Base-by-base conservation (phyloP, 2,113 vertebrate species). In the Mesocricetus auratus region DNA sequence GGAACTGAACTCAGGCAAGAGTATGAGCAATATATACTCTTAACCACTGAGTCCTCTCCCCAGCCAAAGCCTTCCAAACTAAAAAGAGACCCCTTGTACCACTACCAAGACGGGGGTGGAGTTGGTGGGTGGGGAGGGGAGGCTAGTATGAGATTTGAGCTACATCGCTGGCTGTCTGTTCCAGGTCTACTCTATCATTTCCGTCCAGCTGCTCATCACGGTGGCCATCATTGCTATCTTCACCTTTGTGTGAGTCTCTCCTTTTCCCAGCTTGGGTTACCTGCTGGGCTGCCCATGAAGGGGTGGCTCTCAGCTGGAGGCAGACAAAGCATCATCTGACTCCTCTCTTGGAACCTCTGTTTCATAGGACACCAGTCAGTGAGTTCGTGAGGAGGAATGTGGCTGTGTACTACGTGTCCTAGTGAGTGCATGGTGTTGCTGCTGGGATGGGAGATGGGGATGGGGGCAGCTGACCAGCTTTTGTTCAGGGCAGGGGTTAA, bases 131-230 rank as follows among this genome's bases (percentile, higher is more conserved):
- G 58, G 88, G 42, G 56, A 69, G 82, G 82, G 45, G 45, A 92
- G 74, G 62, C 66, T n/a, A 8, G 47, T 12, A 24, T 33, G 62
- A 60, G 6, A 39, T 66, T 5, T 94, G 92, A 91, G 53, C 17
- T 1, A 0, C 10, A 24, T 19, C 24, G 12, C 64, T 42, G 19
- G 39, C 11, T 1, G 1, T 19, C 71, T 97, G 97, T 97, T 13
- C 53, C 98, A 99, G 99, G 99, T 99, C 58, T 99, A 99, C 36
- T 96, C 99, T 82, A 99, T 99, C 98, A 98, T 99, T 96, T 98
- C 99, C 0, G 86, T 98, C 60, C 99, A 99, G 98, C 98, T 99
- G 69, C 97, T 99, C 5, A 78, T 99, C 97, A 99, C 99, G 0
- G 98, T 99, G 83, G 99, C 98, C 83, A 98, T 99, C 89, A 99